Percentiles rank a stretch among this genome's conserved stretches.
These are phyloP conservation scores for Trachelus stipa DNA, from an alignment of 2,888 invertebrate species.

Conservation along the genomic window DNA sequence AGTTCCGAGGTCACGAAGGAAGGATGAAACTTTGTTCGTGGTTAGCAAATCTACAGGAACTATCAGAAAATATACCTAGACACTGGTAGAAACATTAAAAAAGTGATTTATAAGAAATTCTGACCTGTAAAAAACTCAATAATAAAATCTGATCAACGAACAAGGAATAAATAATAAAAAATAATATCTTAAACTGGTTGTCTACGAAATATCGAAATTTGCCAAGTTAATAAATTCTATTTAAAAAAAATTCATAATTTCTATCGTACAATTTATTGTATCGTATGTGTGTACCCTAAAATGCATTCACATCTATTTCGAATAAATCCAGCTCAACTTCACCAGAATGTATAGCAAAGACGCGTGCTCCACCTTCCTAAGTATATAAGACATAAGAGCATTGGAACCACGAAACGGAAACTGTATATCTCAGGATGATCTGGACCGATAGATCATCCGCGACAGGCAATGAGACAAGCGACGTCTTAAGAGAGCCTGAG, in stretches of 20 bases:
- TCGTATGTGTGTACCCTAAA: neutral
- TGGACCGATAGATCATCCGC: slow-evolving; percentile 10
- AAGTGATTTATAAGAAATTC: neutral
- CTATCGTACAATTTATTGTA: neutral
- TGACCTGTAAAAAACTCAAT: neutral
- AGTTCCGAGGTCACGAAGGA: slow-evolving; percentile 45
- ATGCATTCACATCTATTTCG: neutral
- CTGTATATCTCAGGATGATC: slow-evolving; percentile 8
- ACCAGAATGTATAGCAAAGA: neutral
- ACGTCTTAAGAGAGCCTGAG: slow-evolving; percentile 2
- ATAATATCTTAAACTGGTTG: neutral
- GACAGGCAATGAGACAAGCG: slow-evolving; percentile 3
- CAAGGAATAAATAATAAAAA: neutral
- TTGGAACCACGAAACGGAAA: slow-evolving; percentile 1
- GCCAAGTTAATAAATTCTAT: neutral
- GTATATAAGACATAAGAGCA: neutral
- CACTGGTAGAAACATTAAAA: neutral
- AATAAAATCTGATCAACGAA: neutral
- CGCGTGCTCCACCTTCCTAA: neutral
- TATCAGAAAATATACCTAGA: neutral
- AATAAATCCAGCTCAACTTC: neutral
- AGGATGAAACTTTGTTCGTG: slow-evolving; percentile 49
- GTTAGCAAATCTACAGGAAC: neutral
- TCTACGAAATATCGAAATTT: neutral
- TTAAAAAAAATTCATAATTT: neutral